Percentiles rank a stretch among this genome's conserved stretches.
These are phyloP conservation scores for Tribolium freemani DNA, from an alignment of 2,888 invertebrate species.

Conservation along the genomic window DNA sequence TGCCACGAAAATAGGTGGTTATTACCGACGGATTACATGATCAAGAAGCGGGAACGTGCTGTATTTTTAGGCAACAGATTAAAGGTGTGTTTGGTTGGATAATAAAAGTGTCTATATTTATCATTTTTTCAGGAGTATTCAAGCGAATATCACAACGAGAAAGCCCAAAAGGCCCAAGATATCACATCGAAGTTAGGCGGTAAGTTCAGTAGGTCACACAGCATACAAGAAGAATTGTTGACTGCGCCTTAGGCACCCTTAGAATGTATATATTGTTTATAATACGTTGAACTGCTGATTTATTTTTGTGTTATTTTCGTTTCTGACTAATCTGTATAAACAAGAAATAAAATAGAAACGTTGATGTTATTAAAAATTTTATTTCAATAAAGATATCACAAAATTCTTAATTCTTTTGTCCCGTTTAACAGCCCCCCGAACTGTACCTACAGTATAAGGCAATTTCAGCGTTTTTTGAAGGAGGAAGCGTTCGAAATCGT, in stretches of 20 bases:
- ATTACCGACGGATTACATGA: slow-evolving; percentile 91
- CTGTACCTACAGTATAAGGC: too few relatives aligned
- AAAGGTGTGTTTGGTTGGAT: slow-evolving; percentile 72
- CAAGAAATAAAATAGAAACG: slow-evolving; percentile 27
- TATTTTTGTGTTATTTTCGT: slow-evolving; percentile 32
- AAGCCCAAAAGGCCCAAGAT: slow-evolving; percentile 74
- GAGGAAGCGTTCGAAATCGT: too few relatives aligned
- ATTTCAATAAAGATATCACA: slow-evolving; percentile 41
- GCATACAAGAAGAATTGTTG: slow-evolving; percentile 87
- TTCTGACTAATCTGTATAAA: slow-evolving; percentile 30
- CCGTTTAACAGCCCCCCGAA: too few relatives aligned
- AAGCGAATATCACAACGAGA: slow-evolving; percentile 83
- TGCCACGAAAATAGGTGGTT: slow-evolving; percentile 98
- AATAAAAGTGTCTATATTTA: slow-evolving; percentile 6
- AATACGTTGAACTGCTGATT: background rate
- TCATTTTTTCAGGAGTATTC: slow-evolving; percentile 77
- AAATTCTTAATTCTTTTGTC: background rate
- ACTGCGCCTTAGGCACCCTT: slow-evolving; percentile 65
- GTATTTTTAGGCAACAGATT: slow-evolving; percentile 87
- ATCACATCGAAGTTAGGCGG: slow-evolving; percentile 74
- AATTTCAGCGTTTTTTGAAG: too few relatives aligned
- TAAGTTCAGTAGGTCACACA: slow-evolving; percentile 80
- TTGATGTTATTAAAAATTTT: slow-evolving; percentile 43
- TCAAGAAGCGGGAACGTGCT: slow-evolving; percentile 90
- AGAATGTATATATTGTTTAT: slow-evolving; percentile 49